phyloP scores from a whole-genome alignment of 2,113 vertebrate genomes.

The Oreochromis niloticus region DNA sequence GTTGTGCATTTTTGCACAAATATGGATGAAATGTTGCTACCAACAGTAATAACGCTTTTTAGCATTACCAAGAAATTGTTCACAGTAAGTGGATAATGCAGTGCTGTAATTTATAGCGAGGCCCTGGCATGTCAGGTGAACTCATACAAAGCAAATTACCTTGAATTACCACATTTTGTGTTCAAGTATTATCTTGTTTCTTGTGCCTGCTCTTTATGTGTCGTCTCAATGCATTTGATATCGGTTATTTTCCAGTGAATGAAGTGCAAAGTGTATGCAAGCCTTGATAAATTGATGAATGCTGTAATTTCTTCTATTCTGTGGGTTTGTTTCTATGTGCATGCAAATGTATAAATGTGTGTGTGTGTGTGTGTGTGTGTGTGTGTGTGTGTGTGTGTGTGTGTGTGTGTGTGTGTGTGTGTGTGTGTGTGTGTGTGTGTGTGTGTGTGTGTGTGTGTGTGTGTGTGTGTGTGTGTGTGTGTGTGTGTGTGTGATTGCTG shows the following conservation, averaged over 20 bases:
- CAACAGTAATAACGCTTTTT: not conserved
- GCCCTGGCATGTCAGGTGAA: not conserved
- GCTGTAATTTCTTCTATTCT: not conserved
- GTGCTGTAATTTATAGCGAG: not conserved
- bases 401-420: not conserved
- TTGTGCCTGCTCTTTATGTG: conserved; percentile 36
- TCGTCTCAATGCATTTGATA: not conserved
- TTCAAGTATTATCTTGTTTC: not conserved
- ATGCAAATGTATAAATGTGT: not conserved
- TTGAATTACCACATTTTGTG: not conserved
- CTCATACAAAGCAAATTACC: not conserved
- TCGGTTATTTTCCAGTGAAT: not conserved
- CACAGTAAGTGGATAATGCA: not conserved
- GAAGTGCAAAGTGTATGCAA: not conserved
- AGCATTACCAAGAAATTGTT: not conserved
- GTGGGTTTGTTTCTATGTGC: not conserved
- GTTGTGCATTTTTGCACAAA: not conserved
- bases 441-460: too few relatives aligned
- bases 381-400: not conserved
- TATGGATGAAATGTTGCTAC: not conserved
- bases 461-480: not conserved
- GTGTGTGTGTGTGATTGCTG: conserved; percentile 34
- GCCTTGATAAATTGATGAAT: not conserved
- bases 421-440: conserved; percentile 1
- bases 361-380: not conserved